Conservation (phyloP, 2,113 vertebrate species). For the Machaerirhynchus nigripectus region DNA sequence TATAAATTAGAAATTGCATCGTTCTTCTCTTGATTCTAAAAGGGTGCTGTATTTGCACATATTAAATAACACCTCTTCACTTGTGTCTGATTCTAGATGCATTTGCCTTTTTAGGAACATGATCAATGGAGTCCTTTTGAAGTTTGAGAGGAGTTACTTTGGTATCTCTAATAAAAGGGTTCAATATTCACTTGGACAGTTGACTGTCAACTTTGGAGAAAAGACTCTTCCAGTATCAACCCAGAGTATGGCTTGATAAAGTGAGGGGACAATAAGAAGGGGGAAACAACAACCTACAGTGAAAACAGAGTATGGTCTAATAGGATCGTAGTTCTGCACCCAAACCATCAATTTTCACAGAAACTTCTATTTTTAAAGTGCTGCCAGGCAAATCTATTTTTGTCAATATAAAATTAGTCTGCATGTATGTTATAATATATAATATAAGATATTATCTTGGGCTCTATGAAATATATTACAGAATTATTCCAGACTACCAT, state of each 20-base stretch:
- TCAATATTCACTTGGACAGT: not conserved
- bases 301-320: not conserved
- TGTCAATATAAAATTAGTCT: not conserved
- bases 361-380: not conserved
- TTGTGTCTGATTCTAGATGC: not conserved
- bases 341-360: not conserved
- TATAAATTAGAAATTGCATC: not conserved
- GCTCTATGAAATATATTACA: not conserved
- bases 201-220: not conserved
- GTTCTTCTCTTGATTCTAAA: not conserved
- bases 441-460: not conserved
- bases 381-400: not conserved
- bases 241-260: not conserved
- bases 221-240: not conserved
- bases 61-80: not conserved
- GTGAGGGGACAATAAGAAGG: not conserved
- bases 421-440: not conserved
- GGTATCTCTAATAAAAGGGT: not conserved
- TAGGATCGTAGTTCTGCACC: not conserved
- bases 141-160: not conserved
- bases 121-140: not conserved
- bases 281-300: not conserved
- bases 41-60: not conserved
- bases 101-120: not conserved
- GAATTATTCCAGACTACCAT: not conserved